Percentiles rank a stretch among this genome's conserved stretches.
phyloP scores from a whole-genome alignment of 1,140 invertebrate genomes.

The Scaptomyza graminum region DNA sequence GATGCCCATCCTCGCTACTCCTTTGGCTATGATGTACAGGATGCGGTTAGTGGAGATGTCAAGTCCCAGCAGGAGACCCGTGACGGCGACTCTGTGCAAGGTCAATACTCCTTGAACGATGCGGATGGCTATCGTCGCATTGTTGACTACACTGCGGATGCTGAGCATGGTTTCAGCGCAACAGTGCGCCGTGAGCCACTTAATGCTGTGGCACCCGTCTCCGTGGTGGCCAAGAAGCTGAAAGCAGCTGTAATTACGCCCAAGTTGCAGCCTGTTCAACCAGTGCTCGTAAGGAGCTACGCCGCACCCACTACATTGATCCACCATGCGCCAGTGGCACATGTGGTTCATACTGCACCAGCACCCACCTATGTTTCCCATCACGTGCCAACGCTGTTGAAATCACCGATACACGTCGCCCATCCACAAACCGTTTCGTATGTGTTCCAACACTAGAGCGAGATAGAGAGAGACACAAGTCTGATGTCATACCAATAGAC shows the following conservation, averaged over 20 bases:
- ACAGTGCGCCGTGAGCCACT: constrained; percentile 83
- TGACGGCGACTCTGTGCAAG: constrained; percentile 86
- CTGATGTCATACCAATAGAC: constrained; percentile 18
- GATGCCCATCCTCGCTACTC: constrained; percentile 84
- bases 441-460: constrained; percentile 55
- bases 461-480: constrained; percentile 9
- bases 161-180: constrained; percentile 81
- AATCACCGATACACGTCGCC: constrained; percentile 49
- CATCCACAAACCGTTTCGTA: constrained; percentile 70
- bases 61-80: constrained; percentile 86
- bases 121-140: constrained; percentile 79
- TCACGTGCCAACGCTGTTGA: constrained; percentile 60
- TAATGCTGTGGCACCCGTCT: constrained; percentile 22
- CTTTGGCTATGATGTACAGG: constrained; percentile 85
- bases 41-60: constrained; percentile 85
- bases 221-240: constrained; percentile 32
- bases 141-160: constrained; percentile 83
- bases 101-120: constrained; percentile 83
- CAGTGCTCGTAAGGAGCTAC: constrained; percentile 56
- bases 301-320: constrained; percentile 54
- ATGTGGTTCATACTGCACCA: constrained; percentile 62
- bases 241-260: constrained; percentile 22
- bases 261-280: constrained; percentile 39
- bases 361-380: constrained; percentile 57
- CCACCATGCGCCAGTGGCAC: constrained; percentile 70